phyloP scores from a whole-genome alignment of 2,888 invertebrate genomes.

The Hirtodrosophila confusa region DNA sequence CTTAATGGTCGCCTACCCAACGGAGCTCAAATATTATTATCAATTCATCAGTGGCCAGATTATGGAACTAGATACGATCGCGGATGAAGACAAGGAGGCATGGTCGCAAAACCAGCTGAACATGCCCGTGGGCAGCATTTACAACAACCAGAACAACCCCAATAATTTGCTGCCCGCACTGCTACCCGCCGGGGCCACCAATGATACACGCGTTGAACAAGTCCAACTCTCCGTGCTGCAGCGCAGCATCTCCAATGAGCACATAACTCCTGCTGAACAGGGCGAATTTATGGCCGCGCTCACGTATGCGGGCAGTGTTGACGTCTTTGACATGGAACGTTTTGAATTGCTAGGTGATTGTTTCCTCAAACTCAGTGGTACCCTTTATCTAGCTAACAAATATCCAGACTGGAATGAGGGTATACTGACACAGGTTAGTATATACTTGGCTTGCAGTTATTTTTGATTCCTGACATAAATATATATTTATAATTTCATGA shows the following conservation, averaged over 20 bases:
- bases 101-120: conserved; percentile 67
- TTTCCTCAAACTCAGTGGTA: conserved; percentile 90
- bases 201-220: conserved; percentile 10
- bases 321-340: conserved; percentile 91
- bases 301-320: conserved; percentile 88
- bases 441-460: no score
- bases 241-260: conserved; percentile 41
- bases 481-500: no score
- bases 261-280: conserved; percentile 77
- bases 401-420: conserved; percentile 90
- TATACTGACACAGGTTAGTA: conserved; percentile 86
- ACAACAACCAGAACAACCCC: conserved; percentile 6
- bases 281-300: conserved; percentile 86
- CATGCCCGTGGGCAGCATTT: conserved; percentile 54
- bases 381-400: conserved; percentile 88
- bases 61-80: conserved; percentile 48
- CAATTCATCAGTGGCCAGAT: conserved; percentile 85
- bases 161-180: conserved; percentile 25
- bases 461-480: no score
- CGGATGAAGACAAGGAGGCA: conserved; percentile 47
- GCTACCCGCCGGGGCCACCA: conserved; percentile 9
- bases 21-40: conserved; percentile 89
- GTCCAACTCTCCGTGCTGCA: conserved; percentile 66
- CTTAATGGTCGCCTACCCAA: conserved; percentile 86
- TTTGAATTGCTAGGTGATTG: conserved; percentile 94